Base-by-base conservation (phyloP, 2,797 vertebrate genomes). In the Capromys pilorides region DNA sequence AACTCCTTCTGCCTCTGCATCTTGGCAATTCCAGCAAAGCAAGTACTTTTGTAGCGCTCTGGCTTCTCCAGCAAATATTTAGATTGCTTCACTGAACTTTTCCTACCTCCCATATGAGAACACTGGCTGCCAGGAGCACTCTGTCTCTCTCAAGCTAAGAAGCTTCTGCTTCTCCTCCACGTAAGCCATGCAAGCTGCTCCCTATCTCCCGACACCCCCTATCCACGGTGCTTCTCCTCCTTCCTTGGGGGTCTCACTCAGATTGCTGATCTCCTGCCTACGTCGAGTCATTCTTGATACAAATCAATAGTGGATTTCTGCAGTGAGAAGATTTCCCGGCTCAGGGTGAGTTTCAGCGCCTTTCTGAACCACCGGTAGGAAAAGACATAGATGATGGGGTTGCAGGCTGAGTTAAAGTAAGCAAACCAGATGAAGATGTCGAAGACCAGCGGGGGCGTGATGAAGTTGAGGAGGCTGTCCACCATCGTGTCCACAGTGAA, bases 391-490 rank as follows among this genome's bases (percentile, higher is more conserved):
- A 98, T 97, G 85, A 97, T 94, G 5, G 97, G 97, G 83, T 97
- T 98, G 81, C 97, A 98, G 88, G 97, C 97, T 7, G 96, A 98
- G 90, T 95, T 98, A 84, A 98, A 97, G 90, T 98, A 98, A 54
- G 96, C 97, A 83, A 98, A 97, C 96, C 97, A 98, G 94, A 98
- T 97, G n/a, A 98, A 96, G 45, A 95, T 86, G 94, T 98, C 97
- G 61, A 98, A 98, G 45, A 98, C 66, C 79, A 97, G 41, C 0
- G 97, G 93, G 0, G 96, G 95, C 0, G 93, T 98, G 94, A 95
- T 69, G 36, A 98, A 97, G 94, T 96, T 80, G 19, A 97, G 61
- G 85, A n/a, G n/a, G n/a, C n/a, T n/a, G n/a, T n/a, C n/a, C n/a
- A n/a, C n/a, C n/a, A n/a, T n/a, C n/a, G n/a, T n/a, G n/a, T n/a